Percentiles rank a stretch among this genome's conserved stretches.
phyloP scores from a whole-genome alignment of 64 coral and sea anemone species.

The Pocillopora verrucosa region DNA sequence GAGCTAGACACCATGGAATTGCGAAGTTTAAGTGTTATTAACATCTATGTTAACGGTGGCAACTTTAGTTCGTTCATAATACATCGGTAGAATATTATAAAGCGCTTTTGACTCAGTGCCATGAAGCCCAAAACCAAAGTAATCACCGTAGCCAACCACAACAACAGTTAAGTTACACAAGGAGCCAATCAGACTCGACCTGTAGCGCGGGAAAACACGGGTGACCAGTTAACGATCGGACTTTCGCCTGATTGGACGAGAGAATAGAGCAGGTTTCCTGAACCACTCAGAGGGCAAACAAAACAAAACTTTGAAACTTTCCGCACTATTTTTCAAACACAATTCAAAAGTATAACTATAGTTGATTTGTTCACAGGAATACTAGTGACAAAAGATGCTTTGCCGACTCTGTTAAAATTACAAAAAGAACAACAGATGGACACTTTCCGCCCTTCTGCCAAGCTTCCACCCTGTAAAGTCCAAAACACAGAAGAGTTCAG shows the following conservation, averaged over 20 bases:
- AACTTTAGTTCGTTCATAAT: no score
- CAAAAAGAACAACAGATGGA: constrained; percentile 22
- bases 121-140: background rate
- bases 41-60: no score
- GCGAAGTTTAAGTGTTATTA: no score
- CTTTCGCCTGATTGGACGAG: no score
- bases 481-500: background rate
- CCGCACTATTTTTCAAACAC: background rate
- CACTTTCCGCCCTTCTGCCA: constrained; percentile 12
- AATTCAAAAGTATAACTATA: background rate
- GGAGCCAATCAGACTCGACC: no score
- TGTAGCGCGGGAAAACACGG: no score
- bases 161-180: no score
- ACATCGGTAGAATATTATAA: no score
- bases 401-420: constrained; percentile 12
- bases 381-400: background rate
- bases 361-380: background rate
- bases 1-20: background rate
- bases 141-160: no score
- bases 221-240: no score
- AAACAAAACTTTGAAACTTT: background rate
- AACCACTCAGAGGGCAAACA: no score
- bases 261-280: no score
- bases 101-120: background rate
- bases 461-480: background rate